Evolutionary conservation across 2,113 vertebrate species (phyloP).

Genomic region (Stigmatopora argus): DNA sequence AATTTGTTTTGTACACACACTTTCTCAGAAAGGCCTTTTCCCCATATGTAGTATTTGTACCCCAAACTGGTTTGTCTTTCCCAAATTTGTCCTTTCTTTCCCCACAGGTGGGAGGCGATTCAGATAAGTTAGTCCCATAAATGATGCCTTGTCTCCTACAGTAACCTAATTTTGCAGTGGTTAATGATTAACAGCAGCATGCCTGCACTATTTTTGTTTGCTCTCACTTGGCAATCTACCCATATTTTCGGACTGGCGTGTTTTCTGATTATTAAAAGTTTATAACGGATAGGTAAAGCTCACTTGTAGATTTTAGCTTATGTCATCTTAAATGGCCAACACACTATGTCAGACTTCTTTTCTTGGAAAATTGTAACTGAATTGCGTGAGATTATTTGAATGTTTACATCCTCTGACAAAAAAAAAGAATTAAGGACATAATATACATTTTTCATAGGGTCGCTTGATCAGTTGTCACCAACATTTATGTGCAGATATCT

Average conservation of each 20-base stretch:
- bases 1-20: constrained; percentile 26
- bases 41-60: constrained; percentile 10
- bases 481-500: no score
- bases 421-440: no score
- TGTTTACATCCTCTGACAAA: no score
- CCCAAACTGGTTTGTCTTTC: constrained; percentile 28
- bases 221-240: constrained; percentile 21
- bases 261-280: not conserved
- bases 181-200: constrained; percentile 53
- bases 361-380: no score
- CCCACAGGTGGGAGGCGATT: constrained; percentile 53
- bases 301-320: no score
- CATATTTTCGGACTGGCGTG: constrained; percentile 20
- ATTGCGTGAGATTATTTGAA: no score
- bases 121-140: constrained; percentile 65
- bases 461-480: no score
- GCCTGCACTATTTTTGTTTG: constrained; percentile 33
- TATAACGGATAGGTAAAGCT: no score
- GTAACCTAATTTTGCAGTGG: constrained; percentile 33
- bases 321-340: no score
- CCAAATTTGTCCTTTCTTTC: constrained; percentile 30
- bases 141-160: constrained; percentile 32
- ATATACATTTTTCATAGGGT: no score
- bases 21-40: constrained; percentile 41
- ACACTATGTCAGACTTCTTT: no score